Conservation (phyloP, 30 jellyfish, hydroid and myxozoan genomes). For the Turritopsis rubra region DNA sequence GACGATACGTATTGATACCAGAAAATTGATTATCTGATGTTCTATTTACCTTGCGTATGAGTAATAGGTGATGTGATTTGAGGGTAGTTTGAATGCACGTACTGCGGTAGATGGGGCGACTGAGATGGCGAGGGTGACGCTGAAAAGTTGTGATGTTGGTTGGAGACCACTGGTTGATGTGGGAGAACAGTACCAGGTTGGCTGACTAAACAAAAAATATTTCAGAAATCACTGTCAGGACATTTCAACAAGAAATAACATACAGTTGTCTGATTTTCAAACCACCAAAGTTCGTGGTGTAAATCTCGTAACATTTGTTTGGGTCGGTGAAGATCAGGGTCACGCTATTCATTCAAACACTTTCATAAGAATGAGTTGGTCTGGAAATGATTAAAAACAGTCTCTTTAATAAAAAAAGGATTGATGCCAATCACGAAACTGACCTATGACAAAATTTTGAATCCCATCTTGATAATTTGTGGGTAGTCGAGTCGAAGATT, state of each 20-base stretch:
- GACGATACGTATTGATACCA: too few relatives aligned
- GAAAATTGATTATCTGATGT: too few relatives aligned
- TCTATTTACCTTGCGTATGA: conserved; percentile 22
- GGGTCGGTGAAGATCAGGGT: too few relatives aligned
- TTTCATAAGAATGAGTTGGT: too few relatives aligned
- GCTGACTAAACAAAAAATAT: conserved; percentile 2
- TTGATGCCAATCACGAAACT: too few relatives aligned
- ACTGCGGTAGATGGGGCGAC: neutral
- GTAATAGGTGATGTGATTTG: conserved; percentile 23
- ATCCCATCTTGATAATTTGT: neutral
- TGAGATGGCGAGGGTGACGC: conserved; percentile 28
- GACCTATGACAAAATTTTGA: neutral
- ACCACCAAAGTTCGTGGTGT: neutral
- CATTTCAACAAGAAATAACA: neutral
- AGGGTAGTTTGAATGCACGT: conserved; percentile 12
- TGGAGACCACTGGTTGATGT: conserved; percentile 15
- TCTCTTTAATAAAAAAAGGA: neutral
- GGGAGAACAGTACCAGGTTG: conserved; percentile 10
- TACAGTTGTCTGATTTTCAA: neutral
- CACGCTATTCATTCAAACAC: too few relatives aligned
- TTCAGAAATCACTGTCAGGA: neutral
- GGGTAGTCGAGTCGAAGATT: neutral
- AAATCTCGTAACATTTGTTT: neutral
- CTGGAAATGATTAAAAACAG: too few relatives aligned
- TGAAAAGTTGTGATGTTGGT: conserved; percentile 21